Conservation (phyloP, 2,888 invertebrate genomes). For the Ichneumoninae sp. region DNA sequence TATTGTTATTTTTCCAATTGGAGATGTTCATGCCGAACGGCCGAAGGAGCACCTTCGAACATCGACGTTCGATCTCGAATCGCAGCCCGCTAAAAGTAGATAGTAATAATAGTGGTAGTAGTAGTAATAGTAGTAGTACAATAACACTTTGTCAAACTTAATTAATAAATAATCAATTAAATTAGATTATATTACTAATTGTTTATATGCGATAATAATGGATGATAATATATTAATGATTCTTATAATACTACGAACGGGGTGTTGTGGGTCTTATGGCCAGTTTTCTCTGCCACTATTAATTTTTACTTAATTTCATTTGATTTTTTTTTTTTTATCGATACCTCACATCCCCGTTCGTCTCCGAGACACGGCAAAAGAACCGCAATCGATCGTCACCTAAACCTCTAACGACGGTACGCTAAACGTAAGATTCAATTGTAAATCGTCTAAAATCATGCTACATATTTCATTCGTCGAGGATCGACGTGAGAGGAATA, state of each 20-base stretch:
- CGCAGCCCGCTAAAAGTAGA: conserved; percentile 72
- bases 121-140: conserved; percentile 77
- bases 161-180: conserved; percentile 85
- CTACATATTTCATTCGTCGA: conserved; percentile 71
- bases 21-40: conserved; percentile 46
- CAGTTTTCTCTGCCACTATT: conserved; percentile 46
- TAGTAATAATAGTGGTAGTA: conserved; percentile 69
- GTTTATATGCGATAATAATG: conserved; percentile 84
- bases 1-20: conserved; percentile 40
- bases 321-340: conserved; percentile 32
- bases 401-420: conserved; percentile 66
- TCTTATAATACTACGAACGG: conserved; percentile 83
- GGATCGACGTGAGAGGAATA: conserved; percentile 63
- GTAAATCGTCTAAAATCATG: conserved; percentile 74
- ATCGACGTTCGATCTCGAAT: conserved; percentile 67
- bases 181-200: conserved; percentile 84
- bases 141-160: conserved; percentile 82
- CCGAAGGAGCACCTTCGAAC: conserved; percentile 57
- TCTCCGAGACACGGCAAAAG: conserved; percentile 70
- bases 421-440: conserved; percentile 67
- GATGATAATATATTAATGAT: conserved; percentile 85
- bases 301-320: conserved; percentile 52
- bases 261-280: conserved; percentile 64
- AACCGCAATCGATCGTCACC: conserved; percentile 68
- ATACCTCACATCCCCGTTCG: conserved; percentile 64